Evolutionary conservation across 2,797 vertebrate genomes (phyloP).

Genomic region (Glyptemys insculpta): DNA sequence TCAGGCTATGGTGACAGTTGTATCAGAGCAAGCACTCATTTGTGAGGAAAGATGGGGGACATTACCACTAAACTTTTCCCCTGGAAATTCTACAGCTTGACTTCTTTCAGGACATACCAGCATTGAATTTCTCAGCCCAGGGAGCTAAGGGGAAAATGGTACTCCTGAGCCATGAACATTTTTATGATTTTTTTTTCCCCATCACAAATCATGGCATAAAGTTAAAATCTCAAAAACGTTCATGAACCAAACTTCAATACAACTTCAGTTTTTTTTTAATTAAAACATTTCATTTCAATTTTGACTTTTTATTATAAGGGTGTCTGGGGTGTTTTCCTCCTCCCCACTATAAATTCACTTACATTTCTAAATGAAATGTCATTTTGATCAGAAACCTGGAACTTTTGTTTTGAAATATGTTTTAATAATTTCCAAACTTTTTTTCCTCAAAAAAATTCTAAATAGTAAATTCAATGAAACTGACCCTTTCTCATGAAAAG

Average conservation of each 20-base stretch:
- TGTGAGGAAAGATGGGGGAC: background rate
- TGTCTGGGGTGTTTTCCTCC: no score
- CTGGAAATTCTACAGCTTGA: background rate
- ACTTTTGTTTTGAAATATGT: background rate
- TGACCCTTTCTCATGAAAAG: background rate
- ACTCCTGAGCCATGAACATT: background rate
- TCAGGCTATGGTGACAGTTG: background rate
- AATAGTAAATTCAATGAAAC: background rate
- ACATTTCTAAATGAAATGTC: background rate
- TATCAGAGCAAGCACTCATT: background rate
- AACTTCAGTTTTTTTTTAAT: background rate
- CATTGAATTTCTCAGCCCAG: background rate
- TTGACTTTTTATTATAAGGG: background rate
- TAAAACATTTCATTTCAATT: background rate
- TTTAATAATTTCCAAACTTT: no score
- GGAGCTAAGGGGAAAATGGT: background rate
- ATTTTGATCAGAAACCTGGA: background rate
- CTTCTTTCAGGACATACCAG: background rate
- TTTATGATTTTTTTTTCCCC: background rate
- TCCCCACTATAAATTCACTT: background rate
- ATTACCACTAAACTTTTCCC: background rate
- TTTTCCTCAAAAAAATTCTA: background rate
- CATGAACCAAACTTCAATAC: background rate
- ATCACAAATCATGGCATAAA: background rate
- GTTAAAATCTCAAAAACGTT: background rate